Conservation (phyloP, 2,113 vertebrate species). For the Condylura cristata region DNA sequence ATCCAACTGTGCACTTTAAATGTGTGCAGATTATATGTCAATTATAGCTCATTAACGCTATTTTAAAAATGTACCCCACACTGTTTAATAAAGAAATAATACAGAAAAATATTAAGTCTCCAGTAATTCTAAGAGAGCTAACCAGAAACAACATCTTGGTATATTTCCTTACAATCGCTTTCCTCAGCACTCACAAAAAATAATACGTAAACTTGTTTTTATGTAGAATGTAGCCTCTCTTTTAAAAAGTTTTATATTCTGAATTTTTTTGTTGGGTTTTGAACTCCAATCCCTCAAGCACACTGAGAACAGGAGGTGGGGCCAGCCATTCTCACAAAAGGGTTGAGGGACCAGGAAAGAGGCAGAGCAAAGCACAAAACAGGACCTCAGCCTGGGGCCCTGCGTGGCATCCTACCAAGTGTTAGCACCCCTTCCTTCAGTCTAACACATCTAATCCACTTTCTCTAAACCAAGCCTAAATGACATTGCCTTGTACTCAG, state of each 20-base stretch:
- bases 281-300: background rate
- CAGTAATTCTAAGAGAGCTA: background rate
- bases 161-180: background rate
- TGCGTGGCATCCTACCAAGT: background rate
- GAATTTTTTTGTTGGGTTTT: background rate
- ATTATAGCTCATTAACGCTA: background rate
- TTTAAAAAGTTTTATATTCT: background rate
- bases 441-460: background rate
- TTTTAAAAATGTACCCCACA: background rate
- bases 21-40: background rate
- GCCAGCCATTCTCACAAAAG: background rate
- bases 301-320: background rate
- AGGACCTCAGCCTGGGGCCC: fast-evolving
- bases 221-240: background rate
- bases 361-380: background rate
- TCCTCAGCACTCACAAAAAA: background rate
- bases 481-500: background rate
- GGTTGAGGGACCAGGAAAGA: fast-evolving
- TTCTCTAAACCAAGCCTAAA: background rate
- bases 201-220: background rate
- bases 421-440: background rate
- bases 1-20: background rate
- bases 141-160: background rate
- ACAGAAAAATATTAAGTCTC: background rate
- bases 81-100: background rate